Evolutionary conservation across 2,113 vertebrate species (phyloP).

Genomic region (Pholis gunnellus): DNA sequence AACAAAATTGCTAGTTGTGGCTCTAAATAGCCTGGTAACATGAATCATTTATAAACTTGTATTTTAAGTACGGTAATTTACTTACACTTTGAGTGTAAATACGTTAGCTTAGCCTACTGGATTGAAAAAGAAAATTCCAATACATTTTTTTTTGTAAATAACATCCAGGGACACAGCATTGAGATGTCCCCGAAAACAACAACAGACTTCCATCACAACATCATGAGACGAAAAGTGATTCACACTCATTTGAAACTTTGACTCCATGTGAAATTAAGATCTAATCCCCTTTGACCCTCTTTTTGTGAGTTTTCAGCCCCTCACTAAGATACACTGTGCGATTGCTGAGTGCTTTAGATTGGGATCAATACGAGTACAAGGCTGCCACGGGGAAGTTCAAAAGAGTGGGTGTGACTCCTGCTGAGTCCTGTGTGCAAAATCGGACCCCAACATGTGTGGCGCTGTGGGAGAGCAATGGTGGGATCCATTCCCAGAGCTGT

Average conservation of each 20-base stretch:
- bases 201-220: background rate
- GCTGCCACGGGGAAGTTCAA: conserved; percentile 10
- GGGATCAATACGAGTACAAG: conserved; percentile 20
- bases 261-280: background rate
- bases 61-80: background rate
- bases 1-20: background rate
- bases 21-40: background rate
- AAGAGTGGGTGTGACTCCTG: conserved; percentile 21
- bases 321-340: background rate
- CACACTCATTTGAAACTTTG: background rate
- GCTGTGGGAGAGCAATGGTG: background rate
- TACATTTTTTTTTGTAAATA: too few species aligned
- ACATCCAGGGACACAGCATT: background rate
- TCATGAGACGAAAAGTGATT: background rate
- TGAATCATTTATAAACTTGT: background rate
- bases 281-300: background rate
- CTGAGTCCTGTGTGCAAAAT: conserved; percentile 27
- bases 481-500: background rate
- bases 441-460: conserved; percentile 9
- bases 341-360: background rate
- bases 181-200: background rate
- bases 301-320: conserved; percentile 3
- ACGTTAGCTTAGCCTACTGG: too few species aligned
- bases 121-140: too few species aligned
- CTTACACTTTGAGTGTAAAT: too few species aligned